Evolutionary conservation across 1,140 invertebrate species (phyloP).

Genomic region (Heliconius himera): DNA sequence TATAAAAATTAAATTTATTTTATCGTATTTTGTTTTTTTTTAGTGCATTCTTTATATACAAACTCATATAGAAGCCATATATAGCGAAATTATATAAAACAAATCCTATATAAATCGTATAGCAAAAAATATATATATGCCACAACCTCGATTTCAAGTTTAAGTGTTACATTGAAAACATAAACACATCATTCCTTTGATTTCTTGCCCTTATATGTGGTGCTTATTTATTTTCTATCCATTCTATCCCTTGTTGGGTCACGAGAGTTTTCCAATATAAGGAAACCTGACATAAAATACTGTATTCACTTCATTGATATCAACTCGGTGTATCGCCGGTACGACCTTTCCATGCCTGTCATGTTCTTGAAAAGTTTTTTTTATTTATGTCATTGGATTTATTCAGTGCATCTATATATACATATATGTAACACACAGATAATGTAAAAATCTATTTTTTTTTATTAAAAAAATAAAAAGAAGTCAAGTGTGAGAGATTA

Average conservation of each 20-base stretch:
- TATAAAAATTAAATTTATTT: neutral
- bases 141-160: conserved; percentile 33
- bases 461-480: no score
- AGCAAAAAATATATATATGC: neutral
- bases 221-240: conserved; percentile 40
- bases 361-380: neutral
- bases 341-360: conserved; percentile 19
- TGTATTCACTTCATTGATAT: conserved; percentile 23
- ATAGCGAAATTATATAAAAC: neutral
- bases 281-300: conserved; percentile 35
- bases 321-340: conserved; percentile 20
- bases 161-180: conserved; percentile 39
- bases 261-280: conserved; percentile 36
- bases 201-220: conserved; percentile 41
- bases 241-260: conserved; percentile 35
- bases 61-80: neutral
- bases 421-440: neutral
- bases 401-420: neutral
- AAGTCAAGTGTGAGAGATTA: no score
- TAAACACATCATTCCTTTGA: conserved; percentile 38
- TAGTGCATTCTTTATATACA: neutral
- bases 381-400: neutral
- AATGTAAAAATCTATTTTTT: no score
- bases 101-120: neutral
- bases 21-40: neutral